Percentiles rank a stretch among this genome's conserved stretches.
Evolutionary conservation across 2,113 vertebrate genomes (phyloP).

Genomic region (Promerops cafer): DNA sequence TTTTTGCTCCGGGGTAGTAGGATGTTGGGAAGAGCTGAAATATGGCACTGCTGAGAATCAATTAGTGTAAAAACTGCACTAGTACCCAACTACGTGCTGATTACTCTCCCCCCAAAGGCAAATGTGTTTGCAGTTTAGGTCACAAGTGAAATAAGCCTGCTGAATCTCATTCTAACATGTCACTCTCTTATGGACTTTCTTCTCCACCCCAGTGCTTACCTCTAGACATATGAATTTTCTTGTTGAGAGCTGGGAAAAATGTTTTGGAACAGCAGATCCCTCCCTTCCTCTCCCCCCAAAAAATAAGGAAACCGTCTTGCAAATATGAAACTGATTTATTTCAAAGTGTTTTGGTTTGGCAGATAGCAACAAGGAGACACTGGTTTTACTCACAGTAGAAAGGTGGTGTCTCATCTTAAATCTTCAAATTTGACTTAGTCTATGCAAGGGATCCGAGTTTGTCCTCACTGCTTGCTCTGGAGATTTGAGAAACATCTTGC

Average conservation of each 20-base stretch:
- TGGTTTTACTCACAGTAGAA: not conserved
- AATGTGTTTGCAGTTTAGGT: conserved; percentile 19
- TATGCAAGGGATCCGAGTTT: not conserved
- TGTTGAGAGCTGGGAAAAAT: not conserved
- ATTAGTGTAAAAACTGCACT: not conserved
- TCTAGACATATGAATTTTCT: not conserved
- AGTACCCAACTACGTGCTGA: not conserved
- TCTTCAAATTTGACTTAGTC: not conserved
- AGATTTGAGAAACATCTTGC: not conserved
- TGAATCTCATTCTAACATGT: not conserved
- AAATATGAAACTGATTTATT: not conserved
- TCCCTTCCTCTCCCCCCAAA: not conserved
- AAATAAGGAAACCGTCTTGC: not conserved
- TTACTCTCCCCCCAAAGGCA: not conserved
- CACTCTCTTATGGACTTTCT: not conserved
- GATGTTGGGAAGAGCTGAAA: conserved; percentile 17
- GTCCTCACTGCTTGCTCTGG: not conserved
- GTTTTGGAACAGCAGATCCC: not conserved
- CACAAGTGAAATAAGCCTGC: conserved; percentile 15
- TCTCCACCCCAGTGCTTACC: not conserved
- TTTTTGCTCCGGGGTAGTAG: conserved; percentile 1
- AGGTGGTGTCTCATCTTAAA: not conserved
- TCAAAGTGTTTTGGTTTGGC: not conserved
- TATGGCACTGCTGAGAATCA: not conserved
- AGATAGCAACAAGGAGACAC: not conserved